Evolutionary conservation across 2,888 invertebrate genomes (phyloP).

Genomic region (Sthenelais limicola): DNA sequence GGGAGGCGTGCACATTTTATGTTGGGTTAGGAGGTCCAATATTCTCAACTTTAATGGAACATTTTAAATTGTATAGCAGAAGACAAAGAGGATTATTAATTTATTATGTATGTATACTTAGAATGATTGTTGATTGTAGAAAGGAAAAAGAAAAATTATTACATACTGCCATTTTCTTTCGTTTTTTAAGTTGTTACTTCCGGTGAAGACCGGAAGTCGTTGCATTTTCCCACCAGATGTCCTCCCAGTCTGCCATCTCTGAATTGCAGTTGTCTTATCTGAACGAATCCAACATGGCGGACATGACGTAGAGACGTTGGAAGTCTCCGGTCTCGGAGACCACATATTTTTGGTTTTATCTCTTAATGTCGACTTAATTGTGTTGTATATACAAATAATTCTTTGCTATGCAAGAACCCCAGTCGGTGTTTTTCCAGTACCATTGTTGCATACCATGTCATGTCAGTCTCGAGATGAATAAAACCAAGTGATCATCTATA

Average conservation of each 20-base stretch:
- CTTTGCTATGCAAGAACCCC: conserved; percentile 43
- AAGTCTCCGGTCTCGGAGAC: too few species aligned
- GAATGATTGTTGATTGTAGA: conserved; percentile 9
- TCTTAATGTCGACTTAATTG: conserved; percentile 33
- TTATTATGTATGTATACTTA: too few species aligned
- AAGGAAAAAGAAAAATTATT: conserved; percentile 22
- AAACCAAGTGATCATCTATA: conserved; percentile 37
- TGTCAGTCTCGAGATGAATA: conserved; percentile 39
- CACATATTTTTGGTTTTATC: conserved; percentile 10
- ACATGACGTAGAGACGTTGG: too few species aligned
- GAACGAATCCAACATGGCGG: background rate
- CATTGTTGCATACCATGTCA: conserved; percentile 42
- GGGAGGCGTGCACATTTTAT: conserved; percentile 21
- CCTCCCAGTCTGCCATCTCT: conserved; percentile 29
- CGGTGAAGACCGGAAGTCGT: conserved; percentile 2
- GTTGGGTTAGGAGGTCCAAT: conserved; percentile 39
- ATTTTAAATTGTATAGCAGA: too few species aligned
- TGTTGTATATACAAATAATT: conserved; percentile 40
- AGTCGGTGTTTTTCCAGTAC: conserved; percentile 41
- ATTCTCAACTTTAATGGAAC: conserved; percentile 19
- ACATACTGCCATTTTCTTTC: conserved; percentile 36
- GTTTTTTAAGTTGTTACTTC: background rate
- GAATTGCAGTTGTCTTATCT: conserved; percentile 23
- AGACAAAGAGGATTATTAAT: too few species aligned
- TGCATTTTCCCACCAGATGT: conserved; percentile 28